Conservation (phyloP, 1,140 invertebrate genomes). For the Polypedilum pembai region DNA sequence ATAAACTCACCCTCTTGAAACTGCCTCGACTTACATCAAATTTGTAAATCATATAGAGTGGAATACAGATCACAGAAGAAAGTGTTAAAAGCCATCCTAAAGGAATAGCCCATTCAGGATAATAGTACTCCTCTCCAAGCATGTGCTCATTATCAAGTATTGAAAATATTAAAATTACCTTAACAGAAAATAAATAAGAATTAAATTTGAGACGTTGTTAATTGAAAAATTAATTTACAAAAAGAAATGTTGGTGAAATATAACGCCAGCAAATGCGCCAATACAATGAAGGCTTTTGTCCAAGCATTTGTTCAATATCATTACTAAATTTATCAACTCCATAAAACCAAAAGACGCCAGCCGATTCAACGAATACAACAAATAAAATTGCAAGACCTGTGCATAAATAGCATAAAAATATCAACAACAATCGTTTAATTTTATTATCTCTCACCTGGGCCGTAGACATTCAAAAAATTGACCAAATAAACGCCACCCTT, state of each 20-base stretch:
- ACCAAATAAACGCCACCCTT: conserved; percentile 92
- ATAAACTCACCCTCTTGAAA: conserved; percentile 53
- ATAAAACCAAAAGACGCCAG: conserved; percentile 96
- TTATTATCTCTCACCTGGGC: conserved; percentile 53
- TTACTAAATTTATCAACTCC: conserved; percentile 79
- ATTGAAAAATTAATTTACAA: conserved; percentile 43
- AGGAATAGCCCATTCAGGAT: conserved; percentile 82
- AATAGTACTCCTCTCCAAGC: conserved; percentile 77
- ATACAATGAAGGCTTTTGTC: conserved; percentile 76
- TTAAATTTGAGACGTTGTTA: background rate
- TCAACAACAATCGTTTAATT: background rate
- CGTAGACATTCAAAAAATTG: conserved; percentile 89
- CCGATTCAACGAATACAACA: conserved; percentile 91
- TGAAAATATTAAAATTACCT: conserved; percentile 88
- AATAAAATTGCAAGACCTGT: conserved; percentile 82
- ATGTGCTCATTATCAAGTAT: conserved; percentile 80
- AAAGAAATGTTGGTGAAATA: conserved; percentile 76
- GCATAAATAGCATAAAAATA: too few species aligned
- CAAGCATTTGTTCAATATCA: conserved; percentile 88
- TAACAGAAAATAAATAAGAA: conserved; percentile 41
- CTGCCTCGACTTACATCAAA: conserved; percentile 66
- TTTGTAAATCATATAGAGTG: conserved; percentile 78
- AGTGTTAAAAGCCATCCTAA: conserved; percentile 86
- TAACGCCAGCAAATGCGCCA: conserved; percentile 92
- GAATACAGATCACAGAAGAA: conserved; percentile 89